Base-by-base conservation (phyloP, 2,888 invertebrate genomes). In the Sepioteuthis lessoniana region DNA sequence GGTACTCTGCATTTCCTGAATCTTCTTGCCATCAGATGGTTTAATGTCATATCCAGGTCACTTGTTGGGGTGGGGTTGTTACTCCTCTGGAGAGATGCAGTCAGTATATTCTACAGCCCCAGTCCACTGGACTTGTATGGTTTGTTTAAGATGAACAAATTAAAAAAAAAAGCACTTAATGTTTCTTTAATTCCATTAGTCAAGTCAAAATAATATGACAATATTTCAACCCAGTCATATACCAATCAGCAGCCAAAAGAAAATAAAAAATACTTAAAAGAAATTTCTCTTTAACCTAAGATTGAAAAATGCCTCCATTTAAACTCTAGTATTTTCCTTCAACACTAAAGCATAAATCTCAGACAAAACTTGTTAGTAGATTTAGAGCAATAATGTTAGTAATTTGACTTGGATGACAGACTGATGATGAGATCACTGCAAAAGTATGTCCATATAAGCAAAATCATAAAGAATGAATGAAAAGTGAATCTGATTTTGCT, bases 321-420 rank as follows among this genome's bases (percentile, higher is more conserved):
- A 13, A 76, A n/a, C 19, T 35, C 76, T n/a, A 76, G n/a, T 76
- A 76, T 76, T 76, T 76, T 55, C 25, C 76, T 76, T 35, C 35
- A 76, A 76, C 76, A 76, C 13, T 76, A n/a, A 16, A 35, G n/a
- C 55, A 55, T 55, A 55, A 55, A 55, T 55, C 3, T 55, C 55
- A 76, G 10, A 35, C 76, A n/a, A 76, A 76, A 35, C n/a, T 3
- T 13, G n/a, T 76, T 35, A 35, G 76, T n/a, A 35, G 76, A 35
- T 35, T 76, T 7, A 76, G n/a, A 76, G 76, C n/a, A n/a, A 55
- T 55, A 55, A 55, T 25, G 7, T 25, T 55, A 55, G 55, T 55
- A 55, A 76, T 76, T 76, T 76, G n/a, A 35, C 76, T 76, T 76
- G 76, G 76, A 76, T n/a, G 76, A 76, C n/a, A 76, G 76, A 76